Percentiles rank a stretch among this genome's conserved stretches.
phyloP scores from a whole-genome alignment of 2,113 vertebrate species.

The Burhinus bistriatus region DNA sequence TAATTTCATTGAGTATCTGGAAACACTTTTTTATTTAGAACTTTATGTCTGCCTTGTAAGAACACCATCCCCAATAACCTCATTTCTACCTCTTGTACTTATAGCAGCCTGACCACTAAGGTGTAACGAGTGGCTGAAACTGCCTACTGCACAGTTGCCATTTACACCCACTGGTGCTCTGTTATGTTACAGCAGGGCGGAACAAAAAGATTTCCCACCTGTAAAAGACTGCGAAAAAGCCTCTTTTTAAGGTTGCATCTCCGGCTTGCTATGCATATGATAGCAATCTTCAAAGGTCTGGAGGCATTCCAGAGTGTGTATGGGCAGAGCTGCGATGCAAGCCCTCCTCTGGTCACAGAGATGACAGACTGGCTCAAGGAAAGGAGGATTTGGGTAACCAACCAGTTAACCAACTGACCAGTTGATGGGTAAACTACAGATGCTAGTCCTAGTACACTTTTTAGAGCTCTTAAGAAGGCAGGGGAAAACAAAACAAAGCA shows the following conservation, averaged over 20 bases:
- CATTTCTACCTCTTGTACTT: background rate
- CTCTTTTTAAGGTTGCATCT: background rate
- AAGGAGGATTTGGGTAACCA: background rate
- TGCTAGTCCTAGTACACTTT: background rate
- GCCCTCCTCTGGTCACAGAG: background rate
- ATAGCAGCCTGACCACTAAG: background rate
- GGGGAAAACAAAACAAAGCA: background rate
- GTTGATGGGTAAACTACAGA: background rate
- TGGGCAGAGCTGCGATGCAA: background rate
- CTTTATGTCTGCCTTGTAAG: background rate
- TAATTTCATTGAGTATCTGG: background rate
- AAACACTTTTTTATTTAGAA: background rate
- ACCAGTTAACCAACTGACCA: background rate
- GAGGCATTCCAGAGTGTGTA: background rate
- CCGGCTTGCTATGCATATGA: background rate
- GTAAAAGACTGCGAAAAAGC: background rate
- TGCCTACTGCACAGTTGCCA: background rate
- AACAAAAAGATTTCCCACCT: background rate
- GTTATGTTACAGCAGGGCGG: accelerated
- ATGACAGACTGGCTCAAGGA: background rate
- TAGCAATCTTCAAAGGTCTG: background rate
- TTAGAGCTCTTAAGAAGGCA: background rate
- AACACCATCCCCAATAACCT: background rate
- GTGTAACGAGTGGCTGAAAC: background rate
- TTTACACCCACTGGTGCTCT: background rate